Base-by-base conservation (phyloP, 2,888 invertebrate genomes). In the Parnassius mnemosyne region DNA sequence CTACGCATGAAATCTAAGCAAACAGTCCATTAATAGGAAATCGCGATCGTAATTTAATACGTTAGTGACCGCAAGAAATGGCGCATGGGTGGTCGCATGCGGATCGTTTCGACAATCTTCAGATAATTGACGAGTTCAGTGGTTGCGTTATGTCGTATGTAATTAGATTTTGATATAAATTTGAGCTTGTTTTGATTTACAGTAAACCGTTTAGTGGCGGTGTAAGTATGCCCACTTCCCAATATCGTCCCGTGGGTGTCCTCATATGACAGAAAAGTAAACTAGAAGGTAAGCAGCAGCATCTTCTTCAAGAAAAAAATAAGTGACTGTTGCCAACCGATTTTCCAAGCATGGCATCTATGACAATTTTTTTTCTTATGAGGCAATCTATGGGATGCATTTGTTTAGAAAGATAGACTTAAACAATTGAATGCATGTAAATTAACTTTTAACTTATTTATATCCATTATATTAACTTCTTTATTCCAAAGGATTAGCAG, bases 11-110 rank as follows among this genome's bases (percentile, higher is more conserved):
- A 57, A 62, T 58, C 50, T 34, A 44, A 57, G 53, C 50, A 62
- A 57, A 62, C 57, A 62, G 53, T 49, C 53, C 44, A 62, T 68
- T 73, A 73, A 75, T 78, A 78, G 77, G 77, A 78, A 81, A 75
- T 71, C 70, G 66, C 66, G 54, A 67, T 52, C 41, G 79, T 70
- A 83, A 85, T 76, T 64, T 69, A 81, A 85, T 84, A 83, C 79
- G 76, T 77, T 75, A 69, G 76, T 68, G 74, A 74, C 76, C 71
- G 53, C 68, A 71, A 76, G 78, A 76, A 81, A 76, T 72, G 69
- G 75, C 72, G 71, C 68, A 75, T 80, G 87, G 87, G 88, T 88
- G 88, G 88, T 85, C 88, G 68, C 61, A 61, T 57, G 66, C 66
- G 61, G 70, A 71, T 73, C 71, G 69, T 60, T 67, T 65, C 61